phyloP scores from a whole-genome alignment of 1,140 invertebrate genomes.

The Paraescarpia echinospica region DNA sequence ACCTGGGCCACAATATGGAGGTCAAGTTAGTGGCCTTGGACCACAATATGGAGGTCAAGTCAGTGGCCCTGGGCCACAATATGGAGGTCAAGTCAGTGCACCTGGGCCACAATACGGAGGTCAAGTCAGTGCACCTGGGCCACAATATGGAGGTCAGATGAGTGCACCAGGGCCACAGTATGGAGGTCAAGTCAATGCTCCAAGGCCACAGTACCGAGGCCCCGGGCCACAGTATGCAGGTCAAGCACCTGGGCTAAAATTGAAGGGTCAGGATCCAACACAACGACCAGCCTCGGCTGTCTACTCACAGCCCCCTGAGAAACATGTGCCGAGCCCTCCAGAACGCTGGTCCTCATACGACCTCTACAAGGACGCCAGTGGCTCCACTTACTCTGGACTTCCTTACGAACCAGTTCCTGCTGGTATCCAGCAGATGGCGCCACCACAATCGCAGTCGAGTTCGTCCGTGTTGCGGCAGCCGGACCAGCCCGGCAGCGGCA shows the following conservation, averaged over 20 bases:
- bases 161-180: not conserved
- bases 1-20: not conserved
- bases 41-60: not conserved
- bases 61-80: not conserved
- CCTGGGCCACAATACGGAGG: not conserved
- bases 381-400: not conserved
- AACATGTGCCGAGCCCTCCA: not conserved
- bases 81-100: not conserved
- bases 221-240: not conserved
- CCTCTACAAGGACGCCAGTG: constrained; percentile 3
- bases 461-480: constrained; percentile 10
- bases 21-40: not conserved
- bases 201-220: not conserved
- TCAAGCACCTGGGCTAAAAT: not conserved
- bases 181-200: not conserved
- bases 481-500: constrained; percentile 29
- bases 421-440: not conserved
- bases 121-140: not conserved
- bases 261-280: not conserved
- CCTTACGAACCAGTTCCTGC: constrained; percentile 7
- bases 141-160: not conserved
- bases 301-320: not conserved
- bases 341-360: constrained; percentile 18
- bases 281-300: not conserved
- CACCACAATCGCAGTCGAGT: not conserved